Evolutionary conservation across 2,888 invertebrate species (phyloP).

Genomic region (Sclerodermus sp.): DNA sequence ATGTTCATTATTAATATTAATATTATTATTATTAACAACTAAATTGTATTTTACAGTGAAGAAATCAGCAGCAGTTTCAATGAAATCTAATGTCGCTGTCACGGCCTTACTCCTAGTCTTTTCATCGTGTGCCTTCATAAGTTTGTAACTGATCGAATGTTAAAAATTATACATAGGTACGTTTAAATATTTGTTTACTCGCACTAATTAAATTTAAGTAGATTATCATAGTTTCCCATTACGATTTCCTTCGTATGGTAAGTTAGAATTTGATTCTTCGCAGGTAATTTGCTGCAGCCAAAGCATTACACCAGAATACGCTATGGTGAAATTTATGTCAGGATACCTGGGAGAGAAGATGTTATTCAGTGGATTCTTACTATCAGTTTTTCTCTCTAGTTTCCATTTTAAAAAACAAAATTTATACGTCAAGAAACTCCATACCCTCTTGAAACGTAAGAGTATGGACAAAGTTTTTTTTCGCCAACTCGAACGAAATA

Average conservation of each 20-base stretch:
- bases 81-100: slow-evolving; percentile 18
- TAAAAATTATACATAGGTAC: slow-evolving; percentile 43
- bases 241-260: too few relatives aligned
- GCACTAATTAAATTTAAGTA: too few relatives aligned
- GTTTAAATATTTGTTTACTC: slow-evolving; percentile 11
- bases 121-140: slow-evolving; percentile 39
- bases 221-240: too few relatives aligned
- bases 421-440: too few relatives aligned
- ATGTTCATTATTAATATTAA: too few relatives aligned
- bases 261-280: too few relatives aligned
- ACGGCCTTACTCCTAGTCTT: slow-evolving; percentile 41
- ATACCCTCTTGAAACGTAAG: too few relatives aligned
- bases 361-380: too few relatives aligned
- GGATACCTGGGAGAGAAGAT: slow-evolving; percentile 30
- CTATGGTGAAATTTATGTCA: slow-evolving; percentile 31
- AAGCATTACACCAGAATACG: slow-evolving; percentile 43
- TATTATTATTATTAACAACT: not conserved
- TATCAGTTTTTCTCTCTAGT: too few relatives aligned
- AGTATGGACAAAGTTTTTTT: not conserved
- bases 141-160: slow-evolving; percentile 41
- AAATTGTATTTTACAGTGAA: slow-evolving; percentile 9
- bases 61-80: slow-evolving; percentile 19
- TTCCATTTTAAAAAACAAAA: too few relatives aligned
- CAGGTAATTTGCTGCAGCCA: slow-evolving; percentile 55
- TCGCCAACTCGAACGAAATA: not conserved